phyloP scores from a whole-genome alignment of 2,888 invertebrate genomes.

The Teinopalpus imperialis region DNA sequence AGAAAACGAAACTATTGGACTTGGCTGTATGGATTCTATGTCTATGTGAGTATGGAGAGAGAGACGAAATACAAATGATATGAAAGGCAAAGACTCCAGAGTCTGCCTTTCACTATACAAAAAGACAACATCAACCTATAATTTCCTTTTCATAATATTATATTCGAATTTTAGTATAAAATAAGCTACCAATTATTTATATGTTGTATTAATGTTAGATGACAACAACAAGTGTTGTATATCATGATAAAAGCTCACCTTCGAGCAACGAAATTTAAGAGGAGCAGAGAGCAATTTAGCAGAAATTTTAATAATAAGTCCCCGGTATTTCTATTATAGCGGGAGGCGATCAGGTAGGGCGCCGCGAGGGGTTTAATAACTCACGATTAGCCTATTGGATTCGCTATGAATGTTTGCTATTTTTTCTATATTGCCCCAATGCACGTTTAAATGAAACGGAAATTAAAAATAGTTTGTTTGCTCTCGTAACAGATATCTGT shows the following conservation, averaged over 20 bases:
- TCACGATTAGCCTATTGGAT: slow-evolving; percentile 81
- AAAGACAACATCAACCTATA: too few relatives aligned
- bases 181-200: too few relatives aligned
- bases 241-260: slow-evolving; percentile 56
- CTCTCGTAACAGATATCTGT: slow-evolving; percentile 35
- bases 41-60: too few relatives aligned
- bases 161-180: too few relatives aligned
- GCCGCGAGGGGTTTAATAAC: slow-evolving; percentile 77
- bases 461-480: slow-evolving; percentile 64
- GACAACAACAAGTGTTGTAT: slow-evolving; percentile 27
- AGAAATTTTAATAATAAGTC: slow-evolving; percentile 83
- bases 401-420: slow-evolving; percentile 80
- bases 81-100: too few relatives aligned
- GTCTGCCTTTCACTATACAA: too few relatives aligned
- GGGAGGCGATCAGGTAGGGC: slow-evolving; percentile 78
- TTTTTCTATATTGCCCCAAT: slow-evolving; percentile 73
- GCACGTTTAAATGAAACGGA: slow-evolving; percentile 55
- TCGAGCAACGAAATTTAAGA: slow-evolving; percentile 67
- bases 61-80: too few relatives aligned
- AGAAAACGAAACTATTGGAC: too few relatives aligned
- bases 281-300: slow-evolving; percentile 77
- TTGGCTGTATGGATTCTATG: too few relatives aligned
- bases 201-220: slow-evolving; percentile 18
- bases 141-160: too few relatives aligned
- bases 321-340: slow-evolving; percentile 81